Conservation (phyloP, 2,113 vertebrate species). For the Catharus bicknelli region DNA sequence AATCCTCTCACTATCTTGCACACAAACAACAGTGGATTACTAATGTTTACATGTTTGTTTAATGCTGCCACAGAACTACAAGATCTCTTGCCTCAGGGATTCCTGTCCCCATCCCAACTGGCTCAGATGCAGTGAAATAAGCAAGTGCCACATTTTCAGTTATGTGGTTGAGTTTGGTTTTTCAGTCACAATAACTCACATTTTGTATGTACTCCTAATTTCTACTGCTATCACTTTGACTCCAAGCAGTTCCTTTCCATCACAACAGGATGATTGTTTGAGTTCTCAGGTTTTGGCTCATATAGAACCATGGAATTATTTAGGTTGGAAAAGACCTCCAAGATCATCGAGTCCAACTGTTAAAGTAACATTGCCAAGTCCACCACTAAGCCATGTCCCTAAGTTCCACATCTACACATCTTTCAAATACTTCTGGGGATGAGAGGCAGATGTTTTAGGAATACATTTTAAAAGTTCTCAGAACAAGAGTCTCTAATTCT, state of each 20-base stretch:
- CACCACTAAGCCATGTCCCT: background rate
- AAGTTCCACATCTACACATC: background rate
- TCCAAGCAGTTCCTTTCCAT: background rate
- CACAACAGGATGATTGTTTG: background rate
- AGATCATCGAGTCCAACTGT: background rate
- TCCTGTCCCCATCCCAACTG: background rate
- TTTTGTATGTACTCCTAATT: background rate
- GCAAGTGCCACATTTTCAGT: background rate
- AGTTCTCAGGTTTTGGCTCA: background rate
- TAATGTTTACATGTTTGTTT: fast-evolving
- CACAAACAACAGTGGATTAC: background rate
- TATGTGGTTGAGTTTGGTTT: background rate
- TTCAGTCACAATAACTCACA: background rate
- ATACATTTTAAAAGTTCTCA: background rate
- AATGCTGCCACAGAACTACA: background rate
- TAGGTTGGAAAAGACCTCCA: background rate
- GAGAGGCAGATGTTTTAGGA: background rate
- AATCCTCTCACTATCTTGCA: background rate
- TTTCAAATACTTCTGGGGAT: background rate
- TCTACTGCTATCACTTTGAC: background rate
- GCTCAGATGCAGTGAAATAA: background rate
- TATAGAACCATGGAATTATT: background rate
- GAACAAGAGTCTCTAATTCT: background rate
- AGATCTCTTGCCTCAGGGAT: background rate
- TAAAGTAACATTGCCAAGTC: background rate